Evolutionary conservation across 2,113 vertebrate genomes (phyloP), one percentile per base, ranked within the genome.

Genomic region (Morone saxatilis): DNA sequence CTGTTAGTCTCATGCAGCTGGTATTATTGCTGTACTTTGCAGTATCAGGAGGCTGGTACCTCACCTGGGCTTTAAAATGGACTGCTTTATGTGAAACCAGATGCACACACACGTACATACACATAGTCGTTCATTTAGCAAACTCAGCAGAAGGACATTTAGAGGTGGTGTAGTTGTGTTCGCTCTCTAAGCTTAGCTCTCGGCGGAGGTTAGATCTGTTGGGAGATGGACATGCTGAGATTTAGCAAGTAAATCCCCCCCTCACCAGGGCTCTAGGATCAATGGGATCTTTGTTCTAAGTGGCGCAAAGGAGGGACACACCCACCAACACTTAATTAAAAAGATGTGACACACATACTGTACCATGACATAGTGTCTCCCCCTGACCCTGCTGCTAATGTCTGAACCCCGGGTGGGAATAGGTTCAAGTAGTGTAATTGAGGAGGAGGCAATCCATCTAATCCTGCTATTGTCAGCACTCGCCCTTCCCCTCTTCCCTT

Each of bases 91-190:
- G 81, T 73, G 51, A 80, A 63, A 78, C 53, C 65, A 68, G 75
- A 92, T 90, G 80, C 88, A 45, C 73, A 43, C 74, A 19, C 85
- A 90, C 63, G 61, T 43, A 20, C 67, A 5, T 40, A 38, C 79
- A 54, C 73, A 69, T 25, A 50, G 67, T 48, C 31, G 22, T 67
- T 91, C 79, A 36, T 90, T 91, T 79, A 88, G 85, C 89, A 61
- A 65, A 76, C 81, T 87, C 81, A 79, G 88, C 86, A 89, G 89
- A 92, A 93, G 89, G 93, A 78, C 91, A 63, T 91, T 91, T 91
- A 75, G 90, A 94, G 92, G 92, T 91, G 84, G 76, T 41, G 70
- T 38, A 31, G 69, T 48, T 63, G 71, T 43, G 31, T 82, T 84
- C 71, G 5, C 66, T 81, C 74, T 74, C 14, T 84, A 63, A 91